Evolutionary conservation across 2,888 invertebrate species (phyloP).

Genomic region (Aphelenchoides bicaudatus): DNA sequence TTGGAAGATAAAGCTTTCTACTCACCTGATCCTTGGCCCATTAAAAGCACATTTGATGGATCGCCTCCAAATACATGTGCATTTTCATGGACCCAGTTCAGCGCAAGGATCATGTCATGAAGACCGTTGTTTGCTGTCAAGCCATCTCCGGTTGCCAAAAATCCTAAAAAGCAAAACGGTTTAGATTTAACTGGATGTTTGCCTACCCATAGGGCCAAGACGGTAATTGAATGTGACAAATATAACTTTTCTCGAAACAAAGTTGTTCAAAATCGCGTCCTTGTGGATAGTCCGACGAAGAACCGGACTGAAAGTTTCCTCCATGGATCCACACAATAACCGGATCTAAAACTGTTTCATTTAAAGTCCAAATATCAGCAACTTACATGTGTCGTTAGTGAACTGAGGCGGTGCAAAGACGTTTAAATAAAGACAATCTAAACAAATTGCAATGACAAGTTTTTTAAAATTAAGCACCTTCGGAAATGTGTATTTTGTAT

Average conservation of each 20-base stretch:
- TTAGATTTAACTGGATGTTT: background rate
- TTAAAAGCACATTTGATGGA: slow-evolving; percentile 51
- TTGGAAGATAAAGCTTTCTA: background rate
- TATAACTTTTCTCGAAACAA: slow-evolving; percentile 74
- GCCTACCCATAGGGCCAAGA: slow-evolving; percentile 76
- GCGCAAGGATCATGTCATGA: slow-evolving; percentile 40
- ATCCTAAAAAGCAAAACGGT: slow-evolving; percentile 41
- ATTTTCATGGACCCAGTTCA: slow-evolving; percentile 57
- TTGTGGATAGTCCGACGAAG: slow-evolving; percentile 30
- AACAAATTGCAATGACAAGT: slow-evolving; percentile 61
- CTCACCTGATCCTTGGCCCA: slow-evolving; percentile 58
- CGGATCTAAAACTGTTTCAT: too few relatives aligned
- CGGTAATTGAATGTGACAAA: slow-evolving; percentile 91
- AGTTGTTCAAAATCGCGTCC: slow-evolving; percentile 57
- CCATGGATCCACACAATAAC: slow-evolving; percentile 95
- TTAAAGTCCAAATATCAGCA: too few relatives aligned
- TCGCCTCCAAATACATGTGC: slow-evolving; percentile 58
- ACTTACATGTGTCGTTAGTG: slow-evolving; percentile 64
- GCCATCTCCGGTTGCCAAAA: slow-evolving; percentile 58
- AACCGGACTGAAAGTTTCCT: slow-evolving; percentile 74
- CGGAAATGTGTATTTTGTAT: slow-evolving; percentile 63
- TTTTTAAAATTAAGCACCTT: slow-evolving; percentile 63
- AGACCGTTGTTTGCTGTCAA: slow-evolving; percentile 56
- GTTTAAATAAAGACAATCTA: slow-evolving; percentile 62
- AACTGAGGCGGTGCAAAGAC: slow-evolving; percentile 74